A percentile compares a stretch with the other conserved stretches of the same genome.
Conservation (phyloP, 2,113 vertebrate genomes). For the Narcine bancroftii region DNA sequence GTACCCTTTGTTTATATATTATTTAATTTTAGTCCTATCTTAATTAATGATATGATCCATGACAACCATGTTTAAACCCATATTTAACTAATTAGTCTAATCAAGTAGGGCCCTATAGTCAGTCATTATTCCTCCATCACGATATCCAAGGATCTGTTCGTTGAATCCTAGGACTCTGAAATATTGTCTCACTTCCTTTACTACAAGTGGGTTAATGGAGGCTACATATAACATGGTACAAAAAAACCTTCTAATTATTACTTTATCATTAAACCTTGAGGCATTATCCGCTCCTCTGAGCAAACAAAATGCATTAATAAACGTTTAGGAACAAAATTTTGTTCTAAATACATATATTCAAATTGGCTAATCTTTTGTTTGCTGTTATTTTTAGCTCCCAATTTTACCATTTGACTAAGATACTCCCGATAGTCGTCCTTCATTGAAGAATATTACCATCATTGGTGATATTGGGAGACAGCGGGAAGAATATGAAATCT, state of each 20-base stretch:
- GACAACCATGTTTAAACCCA: too few relatives aligned
- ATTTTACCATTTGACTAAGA: not conserved
- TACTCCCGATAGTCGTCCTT: not conserved
- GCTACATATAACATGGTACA: not conserved
- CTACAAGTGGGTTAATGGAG: not conserved
- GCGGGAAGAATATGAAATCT: not conserved
- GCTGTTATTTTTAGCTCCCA: not conserved
- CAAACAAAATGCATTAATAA: not conserved
- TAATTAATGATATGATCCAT: too few relatives aligned
- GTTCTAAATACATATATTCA: not conserved
- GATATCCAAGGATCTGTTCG: not conserved
- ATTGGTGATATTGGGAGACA: too few relatives aligned
- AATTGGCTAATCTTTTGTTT: not conserved
- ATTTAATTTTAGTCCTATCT: too few relatives aligned
- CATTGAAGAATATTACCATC: too few relatives aligned
- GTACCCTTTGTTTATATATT: too few relatives aligned
- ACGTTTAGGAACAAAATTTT: not conserved
- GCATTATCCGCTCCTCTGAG: not conserved
- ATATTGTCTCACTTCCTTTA: not conserved
- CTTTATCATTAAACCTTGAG: not conserved
- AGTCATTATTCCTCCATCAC: not conserved
- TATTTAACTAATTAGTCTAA: too few relatives aligned
- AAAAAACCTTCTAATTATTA: not conserved
- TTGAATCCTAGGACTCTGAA: not conserved
- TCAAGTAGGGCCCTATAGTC: too few relatives aligned